These are phyloP conservation scores for Apodemia duryi DNA, from an alignment of 2,888 invertebrate species.

Conservation along the genomic window DNA sequence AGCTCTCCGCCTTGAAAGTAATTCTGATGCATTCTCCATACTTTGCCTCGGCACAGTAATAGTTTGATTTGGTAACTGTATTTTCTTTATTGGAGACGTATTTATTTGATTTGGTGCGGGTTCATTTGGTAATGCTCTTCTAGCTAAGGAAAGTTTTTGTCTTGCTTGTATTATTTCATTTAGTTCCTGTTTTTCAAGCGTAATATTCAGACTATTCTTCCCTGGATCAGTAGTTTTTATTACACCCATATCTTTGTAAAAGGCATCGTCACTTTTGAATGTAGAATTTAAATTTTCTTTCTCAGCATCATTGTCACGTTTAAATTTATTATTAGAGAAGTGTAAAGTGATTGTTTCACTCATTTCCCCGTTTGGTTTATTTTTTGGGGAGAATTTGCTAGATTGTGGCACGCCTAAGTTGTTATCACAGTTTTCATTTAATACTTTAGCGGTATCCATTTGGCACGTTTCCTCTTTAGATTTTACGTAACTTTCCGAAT, in stretches of 20 bases:
- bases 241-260: slow-evolving; percentile 62
- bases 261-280: slow-evolving; percentile 64
- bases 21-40: slow-evolving; percentile 66
- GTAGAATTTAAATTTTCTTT: slow-evolving; percentile 60
- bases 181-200: slow-evolving; percentile 65
- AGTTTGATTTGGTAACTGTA: slow-evolving; percentile 65
- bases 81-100: slow-evolving; percentile 54
- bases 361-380: slow-evolving; percentile 49
- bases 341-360: slow-evolving; percentile 64
- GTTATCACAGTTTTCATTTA: slow-evolving; percentile 62
- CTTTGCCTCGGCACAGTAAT: slow-evolving; percentile 64
- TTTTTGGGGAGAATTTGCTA: slow-evolving; percentile 45
- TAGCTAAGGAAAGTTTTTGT: slow-evolving; percentile 64
- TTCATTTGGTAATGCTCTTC: slow-evolving; percentile 60
- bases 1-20: slow-evolving; percentile 59
- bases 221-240: slow-evolving; percentile 49
- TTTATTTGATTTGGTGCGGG: slow-evolving; percentile 51
- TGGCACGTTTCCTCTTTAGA: slow-evolving; percentile 63
- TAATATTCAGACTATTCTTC: slow-evolving; percentile 58
- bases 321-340: slow-evolving; percentile 63
- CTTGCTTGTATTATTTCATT: slow-evolving; percentile 72
- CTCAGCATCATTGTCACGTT: slow-evolving; percentile 53
- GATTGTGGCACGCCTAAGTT: slow-evolving; percentile 25
- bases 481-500: slow-evolving; percentile 66
- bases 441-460: slow-evolving; percentile 57